Evolutionary conservation across 2,113 vertebrate species (phyloP).

Genomic region (Megaleporinus macrocephalus): DNA sequence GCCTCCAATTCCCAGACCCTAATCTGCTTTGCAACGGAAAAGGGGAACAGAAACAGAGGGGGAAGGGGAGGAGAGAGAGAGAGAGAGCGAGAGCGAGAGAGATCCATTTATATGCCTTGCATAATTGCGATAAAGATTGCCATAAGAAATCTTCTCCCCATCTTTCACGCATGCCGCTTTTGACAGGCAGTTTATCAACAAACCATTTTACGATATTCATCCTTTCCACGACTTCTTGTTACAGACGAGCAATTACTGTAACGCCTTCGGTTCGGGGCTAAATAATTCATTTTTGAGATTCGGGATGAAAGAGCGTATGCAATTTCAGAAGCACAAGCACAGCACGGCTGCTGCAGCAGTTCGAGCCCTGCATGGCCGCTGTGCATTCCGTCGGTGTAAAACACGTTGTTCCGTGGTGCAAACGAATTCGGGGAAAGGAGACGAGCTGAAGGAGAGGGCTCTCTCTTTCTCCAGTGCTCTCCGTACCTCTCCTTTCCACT

Average conservation of each 20-base stretch:
- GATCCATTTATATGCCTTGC: slow-evolving; percentile 43
- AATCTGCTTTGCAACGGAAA: slow-evolving; percentile 71
- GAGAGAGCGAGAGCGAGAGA: slow-evolving; percentile 38
- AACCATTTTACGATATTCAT: slow-evolving; percentile 17
- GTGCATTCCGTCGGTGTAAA: slow-evolving; percentile 36
- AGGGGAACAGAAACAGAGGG: slow-evolving; percentile 60
- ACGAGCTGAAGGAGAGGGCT: not conserved
- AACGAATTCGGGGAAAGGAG: not conserved
- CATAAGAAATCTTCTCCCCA: slow-evolving; percentile 17
- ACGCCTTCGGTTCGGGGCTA: slow-evolving; percentile 2
- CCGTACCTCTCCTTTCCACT: slow-evolving; percentile 66
- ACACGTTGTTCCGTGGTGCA: not conserved
- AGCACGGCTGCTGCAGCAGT: slow-evolving; percentile 30
- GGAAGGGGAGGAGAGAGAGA: slow-evolving; percentile 61
- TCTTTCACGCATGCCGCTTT: slow-evolving; percentile 22
- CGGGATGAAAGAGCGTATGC: slow-evolving; percentile 36
- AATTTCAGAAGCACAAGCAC: slow-evolving; percentile 58
- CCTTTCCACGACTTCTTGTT: not conserved
- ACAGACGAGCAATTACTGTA: slow-evolving; percentile 18
- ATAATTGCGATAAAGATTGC: slow-evolving; percentile 40
- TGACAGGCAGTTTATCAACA: slow-evolving; percentile 35
- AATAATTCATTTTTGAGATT: slow-evolving; percentile 25
- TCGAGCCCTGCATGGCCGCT: not conserved
- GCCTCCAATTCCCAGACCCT: slow-evolving; percentile 71
- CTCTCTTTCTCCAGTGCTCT: slow-evolving; percentile 68